Conservation (phyloP, 2,797 vertebrate species). For the Scolopax rusticola region DNA sequence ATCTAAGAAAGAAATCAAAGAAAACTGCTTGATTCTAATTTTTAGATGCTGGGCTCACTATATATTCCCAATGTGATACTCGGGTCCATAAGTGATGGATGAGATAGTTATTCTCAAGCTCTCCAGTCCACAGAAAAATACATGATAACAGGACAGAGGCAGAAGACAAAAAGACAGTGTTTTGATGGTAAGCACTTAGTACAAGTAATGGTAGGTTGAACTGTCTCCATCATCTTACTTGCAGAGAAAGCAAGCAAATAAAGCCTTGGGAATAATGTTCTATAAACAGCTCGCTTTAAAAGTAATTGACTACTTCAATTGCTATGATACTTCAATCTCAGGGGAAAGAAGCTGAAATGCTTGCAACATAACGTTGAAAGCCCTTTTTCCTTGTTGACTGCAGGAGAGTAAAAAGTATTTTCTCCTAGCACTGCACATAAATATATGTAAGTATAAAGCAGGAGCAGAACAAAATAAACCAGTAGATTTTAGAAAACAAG, state of each 20-base stretch:
- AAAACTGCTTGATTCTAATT: background rate
- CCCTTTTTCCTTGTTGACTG: background rate
- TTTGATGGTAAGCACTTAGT: background rate
- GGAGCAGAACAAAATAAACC: background rate
- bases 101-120: background rate
- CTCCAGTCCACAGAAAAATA: background rate
- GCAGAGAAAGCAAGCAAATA: slow-evolving; percentile 16
- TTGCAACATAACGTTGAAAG: background rate
- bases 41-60: background rate
- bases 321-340: background rate
- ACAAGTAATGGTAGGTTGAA: background rate
- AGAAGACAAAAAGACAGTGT: background rate
- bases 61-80: background rate
- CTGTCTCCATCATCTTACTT: background rate
- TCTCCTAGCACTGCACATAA: background rate
- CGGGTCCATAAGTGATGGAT: background rate
- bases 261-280: slow-evolving; percentile 25
- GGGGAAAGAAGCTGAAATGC: background rate
- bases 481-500: background rate
- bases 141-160: background rate
- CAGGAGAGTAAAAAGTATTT: background rate
- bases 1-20: background rate
- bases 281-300: slow-evolving; percentile 44
- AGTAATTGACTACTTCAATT: slow-evolving; percentile 1
- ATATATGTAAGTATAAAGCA: background rate